Conservation (phyloP, 2,113 vertebrate genomes). For the Sardina pilchardus region DNA sequence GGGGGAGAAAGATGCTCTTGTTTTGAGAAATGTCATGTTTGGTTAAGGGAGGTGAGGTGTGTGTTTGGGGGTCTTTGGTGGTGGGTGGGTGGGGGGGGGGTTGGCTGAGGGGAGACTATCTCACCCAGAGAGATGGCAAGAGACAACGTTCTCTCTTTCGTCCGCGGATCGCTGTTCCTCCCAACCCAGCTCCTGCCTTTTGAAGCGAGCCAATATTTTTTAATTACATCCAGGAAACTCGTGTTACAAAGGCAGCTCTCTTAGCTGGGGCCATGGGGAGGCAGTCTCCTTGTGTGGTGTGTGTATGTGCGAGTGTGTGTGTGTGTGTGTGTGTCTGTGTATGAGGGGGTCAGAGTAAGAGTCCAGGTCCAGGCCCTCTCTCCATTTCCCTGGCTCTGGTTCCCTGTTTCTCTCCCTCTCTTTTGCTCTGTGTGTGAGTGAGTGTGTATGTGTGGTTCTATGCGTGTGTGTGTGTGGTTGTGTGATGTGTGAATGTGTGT, state of each 20-base stretch:
- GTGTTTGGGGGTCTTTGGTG: constrained; percentile 4
- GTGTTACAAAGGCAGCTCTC: constrained; percentile 71
- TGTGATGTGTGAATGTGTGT: constrained; percentile 25
- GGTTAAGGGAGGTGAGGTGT: not conserved
- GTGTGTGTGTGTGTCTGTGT: not conserved
- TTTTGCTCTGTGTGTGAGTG: constrained; percentile 6
- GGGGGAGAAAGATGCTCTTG: constrained; percentile 53
- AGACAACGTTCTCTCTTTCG: constrained; percentile 35
- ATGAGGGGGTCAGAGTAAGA: not conserved
- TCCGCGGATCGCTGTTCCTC: constrained; percentile 27
- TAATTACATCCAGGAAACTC: constrained; percentile 74
- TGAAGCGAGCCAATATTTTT: constrained; percentile 64
- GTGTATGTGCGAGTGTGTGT: constrained; percentile 24
- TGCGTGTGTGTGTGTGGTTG: constrained; percentile 56
- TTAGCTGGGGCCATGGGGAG: constrained; percentile 57
- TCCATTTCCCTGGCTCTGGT: not conserved
- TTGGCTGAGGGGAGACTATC: constrained; percentile 10
- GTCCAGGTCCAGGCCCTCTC: not conserved
- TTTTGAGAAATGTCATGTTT: constrained; percentile 62
- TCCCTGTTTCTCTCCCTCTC: not conserved
- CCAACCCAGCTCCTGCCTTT: constrained; percentile 50
- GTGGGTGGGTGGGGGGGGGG: not conserved
- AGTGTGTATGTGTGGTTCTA: constrained; percentile 24
- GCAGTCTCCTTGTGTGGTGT: constrained; percentile 39
- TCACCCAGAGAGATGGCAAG: constrained; percentile 27